phyloP scores from a whole-genome alignment of 1,140 invertebrate genomes.

The Plodia interpunctella region DNA sequence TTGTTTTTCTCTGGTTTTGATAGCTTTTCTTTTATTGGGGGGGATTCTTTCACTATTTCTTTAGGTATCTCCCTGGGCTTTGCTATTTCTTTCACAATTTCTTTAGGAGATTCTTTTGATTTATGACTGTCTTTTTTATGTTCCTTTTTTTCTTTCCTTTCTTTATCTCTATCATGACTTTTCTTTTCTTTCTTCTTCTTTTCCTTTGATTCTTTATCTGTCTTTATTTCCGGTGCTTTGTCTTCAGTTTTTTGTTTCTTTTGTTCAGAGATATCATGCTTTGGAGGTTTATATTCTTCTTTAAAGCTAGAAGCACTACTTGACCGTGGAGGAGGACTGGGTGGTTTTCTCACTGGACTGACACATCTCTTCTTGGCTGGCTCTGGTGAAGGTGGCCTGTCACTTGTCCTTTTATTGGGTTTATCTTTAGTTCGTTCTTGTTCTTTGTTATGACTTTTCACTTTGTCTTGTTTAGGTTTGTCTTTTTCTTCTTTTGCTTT shows the following conservation, averaged over 20 bases:
- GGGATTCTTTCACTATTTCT: conserved; percentile 56
- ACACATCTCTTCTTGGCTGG: conserved; percentile 78
- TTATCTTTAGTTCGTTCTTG: conserved; percentile 80
- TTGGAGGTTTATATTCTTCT: conserved; percentile 65
- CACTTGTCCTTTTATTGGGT: conserved; percentile 63
- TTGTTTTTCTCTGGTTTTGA: conserved; percentile 69
- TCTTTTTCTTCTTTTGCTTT: conserved; percentile 79
- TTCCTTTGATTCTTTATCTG: conserved; percentile 61
- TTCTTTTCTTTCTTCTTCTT: conserved; percentile 77
- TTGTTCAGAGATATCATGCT: conserved; percentile 56
- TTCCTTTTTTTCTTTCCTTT: conserved; percentile 74
- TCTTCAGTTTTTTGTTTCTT: conserved; percentile 68
- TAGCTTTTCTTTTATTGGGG: conserved; percentile 63
- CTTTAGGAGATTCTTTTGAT: conserved; percentile 72
- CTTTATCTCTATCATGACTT: conserved; percentile 75
- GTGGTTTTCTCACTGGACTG: conserved; percentile 73
- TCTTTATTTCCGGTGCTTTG: conserved; percentile 59
- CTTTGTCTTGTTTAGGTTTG: conserved; percentile 80
- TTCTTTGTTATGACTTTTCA: conserved; percentile 80
- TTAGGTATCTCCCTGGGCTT: conserved; percentile 64
- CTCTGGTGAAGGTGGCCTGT: conserved; percentile 70
- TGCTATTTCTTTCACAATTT: conserved; percentile 62
- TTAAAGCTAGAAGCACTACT: conserved; percentile 71
- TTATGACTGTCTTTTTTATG: conserved; percentile 76
- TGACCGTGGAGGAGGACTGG: conserved; percentile 63